Evolutionary conservation across 1,140 invertebrate species (phyloP), one percentile per base, ranked within the genome.

Genomic region (Proctacanthus coquilletti): DNA sequence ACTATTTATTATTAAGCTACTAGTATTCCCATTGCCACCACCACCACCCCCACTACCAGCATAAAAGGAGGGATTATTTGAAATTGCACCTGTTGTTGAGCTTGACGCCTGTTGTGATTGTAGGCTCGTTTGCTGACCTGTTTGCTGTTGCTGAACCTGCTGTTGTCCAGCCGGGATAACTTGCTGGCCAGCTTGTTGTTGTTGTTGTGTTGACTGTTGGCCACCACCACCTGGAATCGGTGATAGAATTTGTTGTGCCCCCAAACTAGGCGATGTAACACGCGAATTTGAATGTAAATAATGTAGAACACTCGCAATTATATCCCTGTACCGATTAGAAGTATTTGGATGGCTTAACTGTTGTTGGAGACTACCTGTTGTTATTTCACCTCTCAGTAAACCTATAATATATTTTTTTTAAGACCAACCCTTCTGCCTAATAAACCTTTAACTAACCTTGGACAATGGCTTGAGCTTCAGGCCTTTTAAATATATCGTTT

Each of bases 401-500:
- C 71, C 73, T 75, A 45, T n/a, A 39, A 20, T 19, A 35, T 17
- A 34, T 29, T 33, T 14, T 27, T 32, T 11, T 10, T 40, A 25
- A 15, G 10, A 15, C 17, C 18, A 18, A n/a, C 23, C n/a, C 2
- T 4, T 27, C 2, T 13, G 15, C 13, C 4, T 44, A 32, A 33
- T 18, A 34, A 43, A n/a, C n/a, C n/a, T n/a, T n/a, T 36, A 19
- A 18, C 44, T 39, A 53, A 69, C 78, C 76, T 54, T 75, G 72
- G 47, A 81, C 69, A 23, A 81, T 77, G 25, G 74, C 75, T 53
- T 77, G 72, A 5, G 78, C 77, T 58, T 83, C 80, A 0, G 77
- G 76, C 43, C 77, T 55, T 50, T 75, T 75, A 21, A 81, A 48
- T 32, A 81, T 56, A 40, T 80, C 77, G 21, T 70, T 60, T 9